phyloP scores from a whole-genome alignment of 2,113 vertebrate species.

The Vidua macroura region DNA sequence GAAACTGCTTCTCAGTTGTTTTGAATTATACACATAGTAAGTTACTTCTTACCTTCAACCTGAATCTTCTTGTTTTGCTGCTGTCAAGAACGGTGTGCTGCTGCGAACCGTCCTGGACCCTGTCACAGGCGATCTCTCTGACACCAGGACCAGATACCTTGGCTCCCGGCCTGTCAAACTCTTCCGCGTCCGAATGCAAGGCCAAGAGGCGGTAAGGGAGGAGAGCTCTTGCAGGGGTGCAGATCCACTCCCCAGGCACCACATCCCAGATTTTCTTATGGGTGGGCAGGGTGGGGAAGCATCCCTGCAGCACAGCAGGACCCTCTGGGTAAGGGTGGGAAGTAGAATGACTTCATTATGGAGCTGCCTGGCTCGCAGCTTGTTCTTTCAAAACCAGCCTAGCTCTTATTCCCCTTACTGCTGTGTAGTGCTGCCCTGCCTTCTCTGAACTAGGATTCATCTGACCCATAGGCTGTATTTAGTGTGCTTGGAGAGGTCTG shows the following conservation, averaged over 20 bases:
- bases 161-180: constrained; percentile 96
- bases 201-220: constrained; percentile 93
- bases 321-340: constrained; percentile 3
- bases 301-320: neutral
- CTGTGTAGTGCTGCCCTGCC: neutral
- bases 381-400: neutral
- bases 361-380: neutral
- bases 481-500: neutral
- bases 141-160: constrained; percentile 93
- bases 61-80: neutral
- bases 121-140: constrained; percentile 93
- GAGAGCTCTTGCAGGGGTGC: neutral
- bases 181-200: constrained; percentile 96
- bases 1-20: neutral
- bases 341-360: neutral
- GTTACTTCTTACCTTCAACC: neutral
- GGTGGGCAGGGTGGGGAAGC: neutral
- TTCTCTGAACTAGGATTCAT: neutral
- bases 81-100: constrained; percentile 90
- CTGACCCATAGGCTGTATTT: neutral
- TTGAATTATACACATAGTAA: neutral
- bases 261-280: fast-evolving
- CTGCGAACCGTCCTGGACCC: constrained; percentile 94
- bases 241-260: neutral
- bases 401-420: neutral